Evolutionary conservation across 2,113 vertebrate species (phyloP).

Genomic region (Centrocercus urophasianus): DNA sequence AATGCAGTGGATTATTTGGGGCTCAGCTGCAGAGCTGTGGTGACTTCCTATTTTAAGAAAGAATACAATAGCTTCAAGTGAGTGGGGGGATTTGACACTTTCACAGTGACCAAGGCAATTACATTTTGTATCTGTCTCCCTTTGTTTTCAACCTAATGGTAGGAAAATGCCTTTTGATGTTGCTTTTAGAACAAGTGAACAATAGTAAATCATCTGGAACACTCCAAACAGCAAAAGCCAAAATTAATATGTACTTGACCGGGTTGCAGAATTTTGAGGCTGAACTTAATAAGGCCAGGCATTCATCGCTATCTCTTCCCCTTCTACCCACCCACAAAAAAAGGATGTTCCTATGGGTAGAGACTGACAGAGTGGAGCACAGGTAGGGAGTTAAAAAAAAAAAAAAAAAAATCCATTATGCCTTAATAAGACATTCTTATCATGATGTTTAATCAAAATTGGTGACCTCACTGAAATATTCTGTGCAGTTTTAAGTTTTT

Average conservation of each 20-base stretch:
- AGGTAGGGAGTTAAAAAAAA: neutral
- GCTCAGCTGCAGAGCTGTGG: slow-evolving; percentile 5
- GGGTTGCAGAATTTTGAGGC: neutral
- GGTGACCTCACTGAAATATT: neutral
- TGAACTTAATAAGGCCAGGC: neutral
- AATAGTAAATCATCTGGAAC: neutral
- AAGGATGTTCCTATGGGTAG: neutral
- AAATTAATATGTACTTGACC: neutral
- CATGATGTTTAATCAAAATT: neutral
- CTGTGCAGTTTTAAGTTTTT: neutral
- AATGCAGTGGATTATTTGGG: neutral
- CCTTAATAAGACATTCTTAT: neutral
- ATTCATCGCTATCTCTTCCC: neutral
- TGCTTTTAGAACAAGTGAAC: neutral
- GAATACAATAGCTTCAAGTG: neutral
- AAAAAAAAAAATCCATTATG: neutral
- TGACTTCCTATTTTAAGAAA: neutral
- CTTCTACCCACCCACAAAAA: neutral
- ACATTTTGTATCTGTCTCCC: neutral
- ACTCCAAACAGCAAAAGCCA: neutral
- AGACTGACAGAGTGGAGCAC: neutral
- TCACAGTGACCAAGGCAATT: neutral
- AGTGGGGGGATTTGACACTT: neutral
- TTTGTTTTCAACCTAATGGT: neutral
- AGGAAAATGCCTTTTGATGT: neutral